phyloP scores from a whole-genome alignment of 2,797 vertebrate species.

The Bradypus variegatus region DNA sequence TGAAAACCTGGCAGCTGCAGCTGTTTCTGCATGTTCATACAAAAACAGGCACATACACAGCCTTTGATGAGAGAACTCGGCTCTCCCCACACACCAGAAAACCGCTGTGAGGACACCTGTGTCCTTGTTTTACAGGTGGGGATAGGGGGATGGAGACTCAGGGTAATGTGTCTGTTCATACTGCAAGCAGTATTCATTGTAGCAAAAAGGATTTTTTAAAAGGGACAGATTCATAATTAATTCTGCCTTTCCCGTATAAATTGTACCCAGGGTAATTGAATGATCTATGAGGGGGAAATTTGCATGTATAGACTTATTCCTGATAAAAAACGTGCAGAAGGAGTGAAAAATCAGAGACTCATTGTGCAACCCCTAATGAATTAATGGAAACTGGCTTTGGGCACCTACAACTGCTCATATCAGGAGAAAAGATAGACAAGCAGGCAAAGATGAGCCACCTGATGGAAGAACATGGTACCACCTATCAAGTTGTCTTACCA shows the following conservation, averaged over 20 bases:
- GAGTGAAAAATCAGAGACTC: background rate
- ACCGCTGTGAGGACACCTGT: background rate
- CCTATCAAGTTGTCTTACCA: background rate
- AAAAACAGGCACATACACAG: background rate
- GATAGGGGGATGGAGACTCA: background rate
- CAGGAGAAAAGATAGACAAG: background rate
- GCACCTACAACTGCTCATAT: background rate
- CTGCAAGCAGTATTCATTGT: background rate
- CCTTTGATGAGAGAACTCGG: background rate
- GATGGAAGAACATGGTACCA: rapidly evolving
- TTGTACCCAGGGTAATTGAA: too few species aligned
- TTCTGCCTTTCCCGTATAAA: background rate
- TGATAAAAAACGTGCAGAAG: background rate
- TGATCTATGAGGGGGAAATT: background rate
- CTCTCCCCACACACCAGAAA: background rate
- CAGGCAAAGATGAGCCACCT: background rate
- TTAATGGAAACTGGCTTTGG: background rate
- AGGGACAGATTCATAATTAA: background rate
- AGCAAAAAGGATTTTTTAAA: background rate
- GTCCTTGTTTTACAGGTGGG: background rate
- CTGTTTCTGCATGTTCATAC: too few species aligned
- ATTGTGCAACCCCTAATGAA: background rate
- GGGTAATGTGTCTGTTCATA: background rate
- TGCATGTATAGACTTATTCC: background rate
- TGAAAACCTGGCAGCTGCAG: background rate